Evolutionary conservation across 2,113 vertebrate genomes (phyloP).

Genomic region (Anthoscopus minutus): DNA sequence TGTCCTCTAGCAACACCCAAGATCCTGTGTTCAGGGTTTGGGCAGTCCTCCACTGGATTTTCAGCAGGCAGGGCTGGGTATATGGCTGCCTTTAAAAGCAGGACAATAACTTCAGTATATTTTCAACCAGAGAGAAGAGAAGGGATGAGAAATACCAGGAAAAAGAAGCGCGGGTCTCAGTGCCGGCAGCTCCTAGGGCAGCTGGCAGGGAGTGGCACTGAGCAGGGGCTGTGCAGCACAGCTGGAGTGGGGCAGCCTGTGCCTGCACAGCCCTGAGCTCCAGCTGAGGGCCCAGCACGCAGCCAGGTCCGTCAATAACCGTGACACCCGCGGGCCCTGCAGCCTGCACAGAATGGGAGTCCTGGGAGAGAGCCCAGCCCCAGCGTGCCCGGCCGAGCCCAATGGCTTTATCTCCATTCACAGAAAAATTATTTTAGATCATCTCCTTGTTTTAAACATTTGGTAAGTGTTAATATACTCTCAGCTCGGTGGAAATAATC

Average conservation of each 20-base stretch:
- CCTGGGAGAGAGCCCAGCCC: background rate
- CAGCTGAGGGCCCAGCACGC: background rate
- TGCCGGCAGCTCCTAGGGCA: background rate
- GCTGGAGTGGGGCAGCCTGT: background rate
- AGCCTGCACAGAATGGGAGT: background rate
- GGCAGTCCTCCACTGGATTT: background rate
- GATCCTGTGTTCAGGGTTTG: background rate
- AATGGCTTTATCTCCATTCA: background rate
- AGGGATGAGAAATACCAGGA: background rate
- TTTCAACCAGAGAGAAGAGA: background rate
- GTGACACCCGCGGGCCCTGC: background rate
- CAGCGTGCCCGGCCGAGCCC: fast-evolving
- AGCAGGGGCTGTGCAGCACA: background rate
- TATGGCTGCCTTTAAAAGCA: background rate
- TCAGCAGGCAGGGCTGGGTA: background rate
- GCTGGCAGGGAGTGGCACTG: background rate
- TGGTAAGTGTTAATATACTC: conserved; percentile 52
- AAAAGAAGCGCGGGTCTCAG: background rate
- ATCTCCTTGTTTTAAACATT: conserved; percentile 34
- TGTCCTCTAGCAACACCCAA: too few relatives aligned
- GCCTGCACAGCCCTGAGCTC: background rate
- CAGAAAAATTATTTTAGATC: background rate
- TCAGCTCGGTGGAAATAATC: conserved; percentile 46
- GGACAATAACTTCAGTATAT: background rate
- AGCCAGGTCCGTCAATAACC: background rate